phyloP scores from a whole-genome alignment of 2,888 invertebrate genomes.

The Hirtodrosophila duncani region DNA sequence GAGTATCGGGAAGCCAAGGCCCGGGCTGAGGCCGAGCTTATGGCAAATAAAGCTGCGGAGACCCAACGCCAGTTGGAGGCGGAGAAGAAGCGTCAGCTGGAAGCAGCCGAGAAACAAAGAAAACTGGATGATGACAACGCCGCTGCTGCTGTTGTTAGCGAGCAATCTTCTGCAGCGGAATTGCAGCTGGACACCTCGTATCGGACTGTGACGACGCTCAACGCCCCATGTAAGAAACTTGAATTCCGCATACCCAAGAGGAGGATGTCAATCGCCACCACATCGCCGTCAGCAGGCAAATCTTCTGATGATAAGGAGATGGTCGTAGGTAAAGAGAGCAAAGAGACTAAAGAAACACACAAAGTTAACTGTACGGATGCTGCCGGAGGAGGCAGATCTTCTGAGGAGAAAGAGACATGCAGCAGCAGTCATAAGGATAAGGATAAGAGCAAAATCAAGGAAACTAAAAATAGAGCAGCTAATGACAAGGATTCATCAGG shows the following conservation, averaged over 20 bases:
- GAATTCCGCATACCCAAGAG: conserved; percentile 74
- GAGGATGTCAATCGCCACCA: neutral
- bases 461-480: neutral
- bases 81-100: conserved; percentile 15
- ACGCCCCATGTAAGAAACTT: conserved; percentile 37
- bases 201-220: conserved; percentile 42
- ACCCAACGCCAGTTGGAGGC: conserved; percentile 4
- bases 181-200: conserved; percentile 71
- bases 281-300: neutral
- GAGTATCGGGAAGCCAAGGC: conserved; percentile 69
- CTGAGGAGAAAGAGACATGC: conserved; percentile 3
- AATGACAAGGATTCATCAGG: conserved; percentile 1
- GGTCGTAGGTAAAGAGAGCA: conserved; percentile 3
- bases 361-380: neutral
- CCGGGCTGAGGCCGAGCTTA: conserved; percentile 38
- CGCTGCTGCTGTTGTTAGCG: no score
- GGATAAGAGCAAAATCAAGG: conserved; percentile 3
- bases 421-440: conserved; percentile 8
- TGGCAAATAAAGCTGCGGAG: conserved; percentile 2
- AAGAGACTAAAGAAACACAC: conserved; percentile 3
- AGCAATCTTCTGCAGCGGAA: neutral
- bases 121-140: conserved; percentile 8
- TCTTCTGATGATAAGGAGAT: conserved; percentile 8
- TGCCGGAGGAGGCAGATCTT: conserved; percentile 6
- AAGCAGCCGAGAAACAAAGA: conserved; percentile 26